These are phyloP conservation scores for Meriones unguiculatus DNA, from an alignment of 2,113 vertebrate species.

Conservation along the genomic window DNA sequence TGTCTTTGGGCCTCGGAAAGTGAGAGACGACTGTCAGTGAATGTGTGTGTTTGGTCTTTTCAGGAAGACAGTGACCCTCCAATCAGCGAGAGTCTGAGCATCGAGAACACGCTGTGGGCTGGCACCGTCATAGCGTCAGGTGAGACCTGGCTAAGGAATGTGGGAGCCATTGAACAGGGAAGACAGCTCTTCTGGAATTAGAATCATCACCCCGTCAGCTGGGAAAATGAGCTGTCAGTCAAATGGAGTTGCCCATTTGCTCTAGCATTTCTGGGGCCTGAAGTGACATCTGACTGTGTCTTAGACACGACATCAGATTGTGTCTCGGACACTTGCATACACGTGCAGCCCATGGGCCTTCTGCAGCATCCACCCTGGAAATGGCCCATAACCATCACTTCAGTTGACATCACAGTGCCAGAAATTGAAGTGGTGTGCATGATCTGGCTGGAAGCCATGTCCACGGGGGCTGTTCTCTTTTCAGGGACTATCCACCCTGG, in stretches of 20 bases:
- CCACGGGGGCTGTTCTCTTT: conserved; percentile 62
- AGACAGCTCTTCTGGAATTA: conserved; percentile 81
- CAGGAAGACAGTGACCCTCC: conserved; percentile 98
- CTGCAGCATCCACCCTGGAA: conserved; percentile 71
- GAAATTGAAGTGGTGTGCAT: conserved; percentile 75
- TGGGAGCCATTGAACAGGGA: conserved; percentile 85
- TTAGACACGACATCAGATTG: conserved; percentile 64
- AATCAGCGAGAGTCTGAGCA: conserved; percentile 97
- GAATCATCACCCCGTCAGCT: conserved; percentile 84
- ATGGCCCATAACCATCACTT: conserved; percentile 82
- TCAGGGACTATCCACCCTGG: conserved; percentile 17
- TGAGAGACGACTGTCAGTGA: rapidly evolving
- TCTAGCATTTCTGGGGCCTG: conserved; percentile 73
- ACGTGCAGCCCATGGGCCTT: conserved; percentile 76
- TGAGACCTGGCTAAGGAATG: conserved; percentile 81
- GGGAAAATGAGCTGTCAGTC: conserved; percentile 82
- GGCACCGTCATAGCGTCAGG: conserved; percentile 98
- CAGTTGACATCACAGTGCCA: conserved; percentile 83
- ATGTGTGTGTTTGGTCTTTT: not conserved
- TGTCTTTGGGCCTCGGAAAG: not conserved
- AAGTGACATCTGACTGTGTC: conserved; percentile 65
- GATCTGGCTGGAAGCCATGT: conserved; percentile 62
- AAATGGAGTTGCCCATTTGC: conserved; percentile 80
- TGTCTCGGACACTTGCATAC: not conserved
- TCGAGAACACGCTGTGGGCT: conserved; percentile 98